Base-by-base conservation (phyloP, 2,113 vertebrate genomes). In the Toxotes chatareus region DNA sequence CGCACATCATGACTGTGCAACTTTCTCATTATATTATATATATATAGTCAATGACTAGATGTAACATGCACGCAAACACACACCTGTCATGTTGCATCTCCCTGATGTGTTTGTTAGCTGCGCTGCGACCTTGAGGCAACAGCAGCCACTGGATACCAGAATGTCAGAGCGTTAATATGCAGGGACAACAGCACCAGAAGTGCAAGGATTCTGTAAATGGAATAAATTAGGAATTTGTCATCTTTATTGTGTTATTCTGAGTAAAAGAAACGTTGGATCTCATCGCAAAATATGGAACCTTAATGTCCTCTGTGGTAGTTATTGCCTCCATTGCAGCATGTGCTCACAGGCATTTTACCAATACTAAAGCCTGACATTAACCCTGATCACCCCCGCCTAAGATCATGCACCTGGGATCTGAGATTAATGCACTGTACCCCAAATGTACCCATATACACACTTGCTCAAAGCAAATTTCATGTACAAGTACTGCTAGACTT, bases 91-190 rank as follows among this genome's bases (percentile, higher is more conserved):
- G 13, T 63, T 53, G 32, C 76, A 70, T 79, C 7, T 3, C 60
- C 27, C 32, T 73, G 79, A 84, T 42, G 69, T 80, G 65, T 85
- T 77, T 80, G 51, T 76, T 79, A 46, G 53, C 66, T 64, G 14
- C 9, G 17, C 42, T 67, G 38, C 84, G 71, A 86, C 83, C 55
- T 75, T 68, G 66, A 89, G 70, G 73, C 38, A 34, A 27, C 27
- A 38, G 60, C 69, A 53, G 40, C 32, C 12, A 19, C 2, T 32
- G 44, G 12, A 38, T 27, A 38, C 11, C 23, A 44, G 32, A 74
- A 53, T 12, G n/a, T 66, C 9, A 27, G 31, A 17, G 34, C 57
- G 14, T 4, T 19, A 44, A 44, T 23, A 60, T 8, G 38, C n/a
- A 53, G 14, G 8, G 49, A 38, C 16, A 75, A 5, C 21, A 8